A percentile compares a stretch with the other conserved stretches of the same genome.
phyloP scores from a whole-genome alignment of 2,113 vertebrate species.

The Sterrhoptilus dennistouni region DNA sequence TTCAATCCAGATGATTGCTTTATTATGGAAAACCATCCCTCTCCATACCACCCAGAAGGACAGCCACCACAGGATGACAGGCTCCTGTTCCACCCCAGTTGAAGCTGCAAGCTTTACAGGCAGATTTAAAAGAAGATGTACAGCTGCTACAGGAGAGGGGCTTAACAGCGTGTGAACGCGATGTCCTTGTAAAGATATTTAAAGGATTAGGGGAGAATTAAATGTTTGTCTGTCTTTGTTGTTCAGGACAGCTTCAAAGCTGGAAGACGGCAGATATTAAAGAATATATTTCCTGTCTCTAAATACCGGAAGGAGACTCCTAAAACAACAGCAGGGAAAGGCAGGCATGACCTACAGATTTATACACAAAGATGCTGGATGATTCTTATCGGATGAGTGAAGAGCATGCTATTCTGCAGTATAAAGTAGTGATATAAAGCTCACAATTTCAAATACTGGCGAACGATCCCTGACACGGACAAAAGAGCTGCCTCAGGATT shows the following conservation, averaged over 20 bases:
- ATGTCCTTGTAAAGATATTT: conserved; percentile 25
- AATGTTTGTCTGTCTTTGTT: conserved; percentile 45
- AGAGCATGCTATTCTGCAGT: not conserved
- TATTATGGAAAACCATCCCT: conserved; percentile 58
- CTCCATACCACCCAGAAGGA: conserved; percentile 51
- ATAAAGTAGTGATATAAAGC: not conserved
- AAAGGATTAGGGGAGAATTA: conserved; percentile 56
- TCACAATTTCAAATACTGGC: not conserved
- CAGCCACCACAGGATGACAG: not conserved
- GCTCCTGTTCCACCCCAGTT: not conserved
- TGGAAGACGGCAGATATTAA: not conserved
- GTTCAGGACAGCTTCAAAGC: conserved; percentile 55
- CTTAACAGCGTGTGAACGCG: not conserved
- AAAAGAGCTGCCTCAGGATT: not conserved
- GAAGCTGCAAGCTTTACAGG: conserved; percentile 29
- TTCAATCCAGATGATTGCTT: conserved; percentile 64
- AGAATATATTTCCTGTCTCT: conserved; percentile 32
- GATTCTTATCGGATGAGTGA: not conserved
- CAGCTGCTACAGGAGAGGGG: conserved; percentile 20
- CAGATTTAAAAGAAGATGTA: conserved; percentile 35
- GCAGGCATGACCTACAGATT: conserved; percentile 12
- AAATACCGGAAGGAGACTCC: conserved; percentile 23
- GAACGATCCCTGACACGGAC: not conserved
- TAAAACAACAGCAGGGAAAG: conserved; percentile 20
- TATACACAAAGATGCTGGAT: not conserved